phyloP scores from a whole-genome alignment of 1,140 invertebrate genomes.

The Hetaerina americana region DNA sequence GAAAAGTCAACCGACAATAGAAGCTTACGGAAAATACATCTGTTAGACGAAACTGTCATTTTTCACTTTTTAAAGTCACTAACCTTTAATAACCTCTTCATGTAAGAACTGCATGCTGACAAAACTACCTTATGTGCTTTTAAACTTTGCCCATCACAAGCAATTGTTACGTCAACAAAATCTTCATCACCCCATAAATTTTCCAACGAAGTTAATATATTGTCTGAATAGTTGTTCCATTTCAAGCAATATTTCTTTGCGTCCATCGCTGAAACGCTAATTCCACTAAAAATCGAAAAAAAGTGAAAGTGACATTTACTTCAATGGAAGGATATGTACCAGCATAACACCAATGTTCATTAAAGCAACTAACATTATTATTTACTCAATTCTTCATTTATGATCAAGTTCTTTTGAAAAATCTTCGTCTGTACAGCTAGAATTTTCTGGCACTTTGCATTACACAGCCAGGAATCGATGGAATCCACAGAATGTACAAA shows the following conservation, averaged over 20 bases:
- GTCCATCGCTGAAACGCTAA: not conserved
- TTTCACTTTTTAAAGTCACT: no score
- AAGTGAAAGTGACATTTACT: not conserved
- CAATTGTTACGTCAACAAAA: slow-evolving; percentile 31
- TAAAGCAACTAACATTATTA: not conserved
- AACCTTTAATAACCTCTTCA: slow-evolving; percentile 21
- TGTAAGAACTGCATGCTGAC: slow-evolving; percentile 29
- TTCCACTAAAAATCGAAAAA: not conserved
- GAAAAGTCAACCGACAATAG: no score
- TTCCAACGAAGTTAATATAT: slow-evolving; percentile 29
- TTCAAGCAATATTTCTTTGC: slow-evolving; percentile 22
- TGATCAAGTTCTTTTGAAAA: not conserved
- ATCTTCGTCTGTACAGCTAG: not conserved
- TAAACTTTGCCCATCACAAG: slow-evolving; percentile 27
- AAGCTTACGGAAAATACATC: no score
- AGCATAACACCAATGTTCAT: not conserved
- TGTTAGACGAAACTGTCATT: no score
- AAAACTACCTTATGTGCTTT: slow-evolving; percentile 30
- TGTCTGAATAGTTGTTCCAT: slow-evolving; percentile 32
- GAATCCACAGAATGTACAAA: not conserved
- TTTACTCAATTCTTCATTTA: slow-evolving; percentile 1
- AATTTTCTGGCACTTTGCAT: not conserved
- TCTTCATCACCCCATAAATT: slow-evolving; percentile 24
- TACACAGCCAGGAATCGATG: not conserved
- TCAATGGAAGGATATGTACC: not conserved